phyloP scores from a whole-genome alignment of 2,888 invertebrate species.

The Diarsia dahlii region DNA sequence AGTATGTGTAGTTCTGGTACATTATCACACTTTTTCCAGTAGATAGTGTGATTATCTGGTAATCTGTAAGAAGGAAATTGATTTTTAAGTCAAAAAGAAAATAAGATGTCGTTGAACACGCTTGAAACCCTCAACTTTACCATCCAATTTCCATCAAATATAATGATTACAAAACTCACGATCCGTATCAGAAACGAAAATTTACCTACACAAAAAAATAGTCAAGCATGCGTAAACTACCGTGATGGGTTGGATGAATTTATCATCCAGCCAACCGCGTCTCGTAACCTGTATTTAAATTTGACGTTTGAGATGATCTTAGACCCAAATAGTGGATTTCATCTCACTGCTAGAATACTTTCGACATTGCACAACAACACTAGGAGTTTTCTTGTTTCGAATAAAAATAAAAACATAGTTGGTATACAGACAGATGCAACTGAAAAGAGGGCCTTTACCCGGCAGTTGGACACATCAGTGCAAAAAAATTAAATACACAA shows the following conservation, averaged over 20 bases:
- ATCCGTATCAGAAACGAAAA: not conserved
- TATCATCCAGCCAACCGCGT: not conserved
- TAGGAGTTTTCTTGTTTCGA: too few species aligned
- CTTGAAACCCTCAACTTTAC: not conserved
- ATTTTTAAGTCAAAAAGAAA: not conserved
- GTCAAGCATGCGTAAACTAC: not conserved
- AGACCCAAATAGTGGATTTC: not conserved
- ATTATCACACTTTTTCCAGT: constrained; percentile 55
- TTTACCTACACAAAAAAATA: not conserved
- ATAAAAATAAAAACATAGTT: too few species aligned
- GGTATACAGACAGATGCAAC: too few species aligned
- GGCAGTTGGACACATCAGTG: too few species aligned
- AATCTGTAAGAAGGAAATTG: constrained; percentile 35
- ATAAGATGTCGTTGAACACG: not conserved
- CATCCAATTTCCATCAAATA: not conserved
- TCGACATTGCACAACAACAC: not conserved
- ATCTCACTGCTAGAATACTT: not conserved
- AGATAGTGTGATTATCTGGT: constrained; percentile 44
- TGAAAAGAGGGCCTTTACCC: too few species aligned
- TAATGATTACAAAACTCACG: not conserved
- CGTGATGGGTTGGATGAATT: not conserved
- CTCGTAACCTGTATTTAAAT: not conserved
- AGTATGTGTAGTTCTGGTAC: constrained; percentile 58
- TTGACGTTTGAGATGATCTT: not conserved
- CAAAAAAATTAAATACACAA: too few species aligned